Evolutionary conservation across 2,888 invertebrate genomes (phyloP), one percentile per base, ranked within the genome.

Genomic region (Opisthograptis luteolata): DNA sequence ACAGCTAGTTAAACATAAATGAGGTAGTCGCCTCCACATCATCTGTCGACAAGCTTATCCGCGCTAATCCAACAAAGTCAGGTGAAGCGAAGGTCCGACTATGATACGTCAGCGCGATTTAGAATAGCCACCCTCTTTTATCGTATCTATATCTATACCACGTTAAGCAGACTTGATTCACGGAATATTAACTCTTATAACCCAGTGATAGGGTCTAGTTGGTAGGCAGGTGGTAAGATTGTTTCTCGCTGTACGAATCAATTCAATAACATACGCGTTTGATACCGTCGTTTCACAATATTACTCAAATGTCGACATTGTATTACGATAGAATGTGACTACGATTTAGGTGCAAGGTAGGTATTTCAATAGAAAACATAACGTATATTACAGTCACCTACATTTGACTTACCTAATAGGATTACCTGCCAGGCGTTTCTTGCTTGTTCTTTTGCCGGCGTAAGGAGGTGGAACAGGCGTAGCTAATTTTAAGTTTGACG

Each of bases 61-160:
- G 55, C 64, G 53, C 61, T 67, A 70, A 58, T 58, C 68, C 58
- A 70, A 74, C 76, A 62, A 68, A 72, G 76, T 85, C 87, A 87
- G 87, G 87, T 87, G 81, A 86, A 76, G 64, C 76, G 46, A 78
- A 79, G 81, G 80, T 84, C 79, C 79, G 63, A 74, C 76, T 78
- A 80, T 84, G 81, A 83, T 82, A 82, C 83, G 87, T 87, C 87
- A 87, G 87, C 87, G 73, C 79, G 81, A 86, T 86, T 86, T 75
- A 71, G 77, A 85, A 86, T 82, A 79, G 79, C 85, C 82, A 79
- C 82, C 87, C 79, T 79, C 74, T 85, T 84, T 84, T 84, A 84
- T 84, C 83, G 81, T 43, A 62, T 49, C 55, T 50, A 55, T 52
- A 46, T 46, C 51, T 45, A 27, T 22, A 39, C 57, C 62, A 55